Conservation (phyloP, 2,113 vertebrate species). For the Tichodroma muraria region DNA sequence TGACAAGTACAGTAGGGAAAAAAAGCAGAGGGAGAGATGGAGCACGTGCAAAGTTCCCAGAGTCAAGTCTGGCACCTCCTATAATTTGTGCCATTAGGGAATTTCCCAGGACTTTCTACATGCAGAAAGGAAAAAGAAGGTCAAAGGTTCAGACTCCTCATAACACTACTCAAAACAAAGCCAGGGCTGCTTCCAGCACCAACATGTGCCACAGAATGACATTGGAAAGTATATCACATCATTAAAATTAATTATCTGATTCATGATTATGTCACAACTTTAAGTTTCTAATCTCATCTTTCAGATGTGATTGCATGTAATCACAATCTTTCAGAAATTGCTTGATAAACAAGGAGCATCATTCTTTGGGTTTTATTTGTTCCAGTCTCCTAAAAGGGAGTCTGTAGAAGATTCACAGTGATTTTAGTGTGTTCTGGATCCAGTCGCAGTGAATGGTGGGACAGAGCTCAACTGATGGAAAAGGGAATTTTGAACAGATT, state of each 20-base stretch:
- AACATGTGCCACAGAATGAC: background rate
- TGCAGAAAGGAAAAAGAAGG: constrained; percentile 7
- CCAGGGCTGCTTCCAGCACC: background rate
- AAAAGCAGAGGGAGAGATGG: background rate
- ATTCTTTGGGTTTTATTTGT: background rate
- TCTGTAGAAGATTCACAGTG: background rate
- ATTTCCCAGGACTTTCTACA: constrained; percentile 23
- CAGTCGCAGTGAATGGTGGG: background rate
- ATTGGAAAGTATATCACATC: background rate
- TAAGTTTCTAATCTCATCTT: background rate
- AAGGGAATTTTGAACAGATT: background rate
- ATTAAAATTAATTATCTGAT: background rate
- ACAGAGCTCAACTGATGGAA: background rate
- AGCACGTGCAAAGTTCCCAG: rapidly evolving
- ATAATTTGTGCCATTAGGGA: constrained; percentile 37
- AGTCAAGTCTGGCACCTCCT: background rate
- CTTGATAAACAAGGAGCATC: background rate
- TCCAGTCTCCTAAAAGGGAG: background rate
- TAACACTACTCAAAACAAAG: background rate
- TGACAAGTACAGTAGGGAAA: constrained; percentile 13
- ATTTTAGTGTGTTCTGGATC: background rate
- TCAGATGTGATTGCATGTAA: background rate
- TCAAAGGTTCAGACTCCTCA: constrained; percentile 4
- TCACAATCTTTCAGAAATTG: background rate
- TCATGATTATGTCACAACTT: background rate